Base-by-base conservation (phyloP, 2,113 vertebrate genomes). In the Thinocorus orbignyianus region DNA sequence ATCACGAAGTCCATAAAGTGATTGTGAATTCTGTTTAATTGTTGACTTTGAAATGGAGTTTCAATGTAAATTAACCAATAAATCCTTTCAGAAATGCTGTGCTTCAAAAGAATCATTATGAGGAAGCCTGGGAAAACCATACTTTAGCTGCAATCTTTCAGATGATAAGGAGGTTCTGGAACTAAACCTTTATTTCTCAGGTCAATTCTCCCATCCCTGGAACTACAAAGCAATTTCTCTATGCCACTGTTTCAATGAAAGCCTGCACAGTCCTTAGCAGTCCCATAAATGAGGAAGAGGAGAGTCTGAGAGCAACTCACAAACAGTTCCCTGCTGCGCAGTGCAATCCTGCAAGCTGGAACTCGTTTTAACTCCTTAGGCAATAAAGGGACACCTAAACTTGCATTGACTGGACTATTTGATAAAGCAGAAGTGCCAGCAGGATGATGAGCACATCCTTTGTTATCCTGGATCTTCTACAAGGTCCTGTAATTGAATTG, bases 291-390 rank as follows among this genome's bases (percentile, higher is more conserved):
- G 72, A 96, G 41, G 31, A 86, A 77, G 69, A 82, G 9, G 16
- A 73, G 15, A n/a, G 48, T 52, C 24, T 5, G 9, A 77, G 42
- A 62, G 25, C 42, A 70, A 84, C 3, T 11, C 42, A 82, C 30
- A 1, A 2, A 9, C 17, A 54, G 14, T 30, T 54, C 65, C 19
- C 49, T 58, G 69, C 31, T 84, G 44, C 41, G 20, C 22, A 52
- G 14, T 7, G 13, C 39, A 77, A 54, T 57, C 64, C 64, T 83
- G 41, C 26, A 86, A 61, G 41, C 9, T 37, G 35, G 18, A 77
- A 86, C 20, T 39, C 0, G 0, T 89, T 89, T 25, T 19, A 92
- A 44, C 13, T 25, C 31, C 0, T 1, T 5, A 26, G 46, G 17
- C 37, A 39, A 70, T 74, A 87, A 44, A 81, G 15, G 9, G 22